Evolutionary conservation across 2,113 vertebrate genomes (phyloP), one percentile per base, ranked within the genome.

Genomic region (Muscicapa adusta): DNA sequence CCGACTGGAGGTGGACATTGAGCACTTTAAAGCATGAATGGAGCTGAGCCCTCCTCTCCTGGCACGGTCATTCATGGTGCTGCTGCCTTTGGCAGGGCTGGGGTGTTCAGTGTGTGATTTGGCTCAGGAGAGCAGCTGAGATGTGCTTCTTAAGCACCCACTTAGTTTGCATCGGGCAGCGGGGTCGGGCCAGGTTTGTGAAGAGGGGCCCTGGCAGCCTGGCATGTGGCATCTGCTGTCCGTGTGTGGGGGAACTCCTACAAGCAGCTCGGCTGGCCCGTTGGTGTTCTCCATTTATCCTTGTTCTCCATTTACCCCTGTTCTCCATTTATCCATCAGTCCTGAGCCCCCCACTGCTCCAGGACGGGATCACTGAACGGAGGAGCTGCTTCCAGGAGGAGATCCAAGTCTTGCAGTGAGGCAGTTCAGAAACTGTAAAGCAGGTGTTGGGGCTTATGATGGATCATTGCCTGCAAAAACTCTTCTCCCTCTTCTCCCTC

Each of bases 141-240:
- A 36, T 2, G 1, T 29, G 45, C 25, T 66, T 57, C 65, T 38
- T 20, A 6, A 91, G 26, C 0, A 2, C 33, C 20, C 15, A 0
- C 40, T 54, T 31, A 0, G 26, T 47, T 40, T 54, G 57, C 3
- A 0, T 28, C 4, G 6, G 6, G 48, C 47, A 31, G 1, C 4
- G n/a, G 47, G 54, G 19, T 17, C 4, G 3, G 48, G 36, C 22
- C 48, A 19, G 67, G 8, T 38, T 20, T 16, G 29, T 3, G 2
- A 26, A 50, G 36, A 31, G 61, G 23, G 12, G 8, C 8, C 10
- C 20, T 88, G 61, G 33, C 62, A 68, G 24, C 26, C 31, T 6
- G 10, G 62, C 45, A 10, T 2, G 7, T 42, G 84, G 24, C 9
- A 1, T 24, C 43, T 0, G 1, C 58, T 24, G 53, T 47, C 17